phyloP scores from a whole-genome alignment of 2,888 invertebrate genomes.

The Nemoura dubitans region DNA sequence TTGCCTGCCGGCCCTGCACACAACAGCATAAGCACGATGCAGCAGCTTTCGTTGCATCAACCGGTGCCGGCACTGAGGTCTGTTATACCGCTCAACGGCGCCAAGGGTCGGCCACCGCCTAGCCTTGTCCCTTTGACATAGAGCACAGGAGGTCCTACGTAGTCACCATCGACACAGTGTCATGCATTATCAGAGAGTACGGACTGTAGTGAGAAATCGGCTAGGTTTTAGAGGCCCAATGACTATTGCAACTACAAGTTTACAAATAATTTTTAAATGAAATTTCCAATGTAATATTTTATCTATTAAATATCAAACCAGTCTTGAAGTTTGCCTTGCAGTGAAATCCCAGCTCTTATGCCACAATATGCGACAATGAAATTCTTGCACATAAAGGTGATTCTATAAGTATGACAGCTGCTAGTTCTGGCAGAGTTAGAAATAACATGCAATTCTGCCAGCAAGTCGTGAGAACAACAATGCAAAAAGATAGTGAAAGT shows the following conservation, averaged over 20 bases:
- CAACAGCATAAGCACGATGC: neutral
- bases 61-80: too few relatives aligned
- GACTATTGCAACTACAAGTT: too few relatives aligned
- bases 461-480: neutral
- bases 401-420: neutral
- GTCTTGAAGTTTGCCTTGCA: neutral
- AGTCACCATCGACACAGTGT: too few relatives aligned
- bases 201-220: too few relatives aligned
- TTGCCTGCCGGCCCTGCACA: slow-evolving; percentile 46
- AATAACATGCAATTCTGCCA: neutral
- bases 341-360: neutral
- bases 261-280: neutral
- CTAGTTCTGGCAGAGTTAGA: neutral
- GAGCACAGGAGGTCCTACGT: too few relatives aligned
- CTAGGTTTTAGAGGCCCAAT: too few relatives aligned
- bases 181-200: too few relatives aligned
- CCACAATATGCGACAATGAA: neutral
- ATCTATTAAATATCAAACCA: neutral
- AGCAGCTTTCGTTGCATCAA: too few relatives aligned
- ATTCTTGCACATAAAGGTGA: neutral
- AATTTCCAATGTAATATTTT: neutral
- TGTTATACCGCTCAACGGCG: too few relatives aligned
- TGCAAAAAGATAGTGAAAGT: neutral
- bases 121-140: too few relatives aligned
- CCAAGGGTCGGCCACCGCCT: too few relatives aligned